These are phyloP conservation scores for Sesia bembeciformis DNA, from an alignment of 2,888 invertebrate species.

Conservation along the genomic window DNA sequence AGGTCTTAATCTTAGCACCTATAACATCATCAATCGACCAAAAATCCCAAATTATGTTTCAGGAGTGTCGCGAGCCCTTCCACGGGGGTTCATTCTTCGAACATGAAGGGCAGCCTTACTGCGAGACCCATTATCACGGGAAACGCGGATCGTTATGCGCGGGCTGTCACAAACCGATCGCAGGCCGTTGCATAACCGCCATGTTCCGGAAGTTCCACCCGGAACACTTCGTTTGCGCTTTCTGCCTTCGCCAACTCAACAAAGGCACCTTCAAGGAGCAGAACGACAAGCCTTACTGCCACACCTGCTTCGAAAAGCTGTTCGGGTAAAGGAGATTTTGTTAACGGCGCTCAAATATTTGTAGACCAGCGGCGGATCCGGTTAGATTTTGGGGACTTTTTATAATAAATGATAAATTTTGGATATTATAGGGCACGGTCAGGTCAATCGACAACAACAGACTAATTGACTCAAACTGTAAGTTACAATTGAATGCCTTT, in stretches of 20 bases:
- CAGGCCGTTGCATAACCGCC: constrained; percentile 98
- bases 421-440: constrained; percentile 15
- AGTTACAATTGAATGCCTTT: no score
- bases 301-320: constrained; percentile 96
- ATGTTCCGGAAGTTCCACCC: constrained; percentile 99
- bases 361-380: no score
- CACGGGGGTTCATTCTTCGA: constrained; percentile 99
- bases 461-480: no score
- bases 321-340: constrained; percentile 79
- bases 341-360: no score
- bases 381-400: no score
- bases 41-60: constrained; percentile 20
- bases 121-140: constrained; percentile 99
- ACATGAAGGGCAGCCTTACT: constrained; percentile 97
- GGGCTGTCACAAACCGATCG: constrained; percentile 97
- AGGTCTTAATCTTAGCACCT: no score
- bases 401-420: neutral
- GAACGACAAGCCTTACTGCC: constrained; percentile 99
- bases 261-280: constrained; percentile 99
- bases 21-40: no score
- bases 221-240: constrained; percentile 99
- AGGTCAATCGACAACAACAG: neutral
- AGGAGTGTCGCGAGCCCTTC: constrained; percentile 98
- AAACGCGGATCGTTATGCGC: constrained; percentile 97
- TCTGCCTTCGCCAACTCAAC: constrained; percentile 97